phyloP scores from a whole-genome alignment of 2,113 vertebrate species.

The Crocuta crocuta region DNA sequence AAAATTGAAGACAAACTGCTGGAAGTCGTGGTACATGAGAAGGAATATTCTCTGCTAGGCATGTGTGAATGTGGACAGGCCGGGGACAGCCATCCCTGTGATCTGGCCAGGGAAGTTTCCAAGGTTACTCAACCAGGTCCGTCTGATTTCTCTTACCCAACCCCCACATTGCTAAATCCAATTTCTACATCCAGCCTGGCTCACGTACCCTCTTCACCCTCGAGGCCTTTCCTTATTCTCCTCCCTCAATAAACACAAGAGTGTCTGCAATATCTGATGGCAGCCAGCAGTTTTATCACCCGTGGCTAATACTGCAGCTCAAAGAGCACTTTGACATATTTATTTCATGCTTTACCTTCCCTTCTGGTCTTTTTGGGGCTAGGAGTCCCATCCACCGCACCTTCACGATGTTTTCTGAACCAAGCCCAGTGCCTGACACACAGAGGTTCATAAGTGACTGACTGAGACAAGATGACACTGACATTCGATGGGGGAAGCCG shows the following conservation, averaged over 20 bases:
- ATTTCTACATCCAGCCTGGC: neutral
- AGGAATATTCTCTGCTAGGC: neutral
- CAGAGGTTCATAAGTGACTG: neutral
- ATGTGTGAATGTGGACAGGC: neutral
- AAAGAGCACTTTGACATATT: neutral
- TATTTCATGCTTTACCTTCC: neutral
- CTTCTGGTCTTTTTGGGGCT: neutral
- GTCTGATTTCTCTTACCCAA: neutral
- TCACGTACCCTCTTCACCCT: neutral
- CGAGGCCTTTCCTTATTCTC: neutral
- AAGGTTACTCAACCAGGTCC: conserved; percentile 22
- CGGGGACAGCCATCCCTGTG: neutral
- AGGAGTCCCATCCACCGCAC: neutral
- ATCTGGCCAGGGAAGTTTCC: neutral
- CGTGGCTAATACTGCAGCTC: neutral
- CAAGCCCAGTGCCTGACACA: neutral
- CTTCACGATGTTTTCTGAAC: neutral
- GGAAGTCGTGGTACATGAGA: neutral
- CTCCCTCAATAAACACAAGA: neutral
- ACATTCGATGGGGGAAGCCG: neutral
- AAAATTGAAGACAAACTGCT: neutral
- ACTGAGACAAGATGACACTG: neutral
- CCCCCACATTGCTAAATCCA: conserved; percentile 5
- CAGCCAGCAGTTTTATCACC: neutral
- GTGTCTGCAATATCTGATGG: neutral